Evolutionary conservation across 2,888 invertebrate species (phyloP).

Genomic region (Ophioninae sp.): DNA sequence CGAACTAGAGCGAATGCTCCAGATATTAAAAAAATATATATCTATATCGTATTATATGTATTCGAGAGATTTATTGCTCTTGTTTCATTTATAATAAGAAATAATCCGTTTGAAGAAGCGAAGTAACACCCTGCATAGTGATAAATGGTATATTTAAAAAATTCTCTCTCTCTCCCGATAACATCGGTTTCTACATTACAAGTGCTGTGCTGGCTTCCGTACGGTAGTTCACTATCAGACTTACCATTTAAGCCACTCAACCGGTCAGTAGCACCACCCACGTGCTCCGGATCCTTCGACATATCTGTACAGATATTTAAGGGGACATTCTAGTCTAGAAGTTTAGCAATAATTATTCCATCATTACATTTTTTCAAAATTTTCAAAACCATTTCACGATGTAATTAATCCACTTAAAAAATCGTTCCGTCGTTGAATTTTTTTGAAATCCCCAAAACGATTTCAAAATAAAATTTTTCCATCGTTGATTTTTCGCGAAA

Average conservation of each 20-base stretch:
- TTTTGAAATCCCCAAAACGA: no score
- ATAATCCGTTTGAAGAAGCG: neutral
- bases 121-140: neutral
- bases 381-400: no score
- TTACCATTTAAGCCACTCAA: conserved; percentile 59
- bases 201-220: conserved; percentile 54
- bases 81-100: neutral
- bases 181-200: conserved; percentile 45
- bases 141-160: conserved; percentile 27
- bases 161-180: conserved; percentile 39
- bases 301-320: conserved; percentile 1
- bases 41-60: neutral
- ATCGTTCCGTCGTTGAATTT: no score
- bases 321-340: no score
- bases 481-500: no score
- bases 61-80: neutral
- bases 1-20: neutral
- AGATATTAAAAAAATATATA: neutral
- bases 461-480: no score
- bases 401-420: no score
- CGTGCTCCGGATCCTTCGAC: conserved; percentile 24
- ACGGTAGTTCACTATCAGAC: conserved; percentile 44
- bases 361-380: no score
- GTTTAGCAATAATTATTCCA: no score
- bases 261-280: conserved; percentile 63